Conservation (phyloP, 2,113 vertebrate species). For the Alethe castanea region DNA sequence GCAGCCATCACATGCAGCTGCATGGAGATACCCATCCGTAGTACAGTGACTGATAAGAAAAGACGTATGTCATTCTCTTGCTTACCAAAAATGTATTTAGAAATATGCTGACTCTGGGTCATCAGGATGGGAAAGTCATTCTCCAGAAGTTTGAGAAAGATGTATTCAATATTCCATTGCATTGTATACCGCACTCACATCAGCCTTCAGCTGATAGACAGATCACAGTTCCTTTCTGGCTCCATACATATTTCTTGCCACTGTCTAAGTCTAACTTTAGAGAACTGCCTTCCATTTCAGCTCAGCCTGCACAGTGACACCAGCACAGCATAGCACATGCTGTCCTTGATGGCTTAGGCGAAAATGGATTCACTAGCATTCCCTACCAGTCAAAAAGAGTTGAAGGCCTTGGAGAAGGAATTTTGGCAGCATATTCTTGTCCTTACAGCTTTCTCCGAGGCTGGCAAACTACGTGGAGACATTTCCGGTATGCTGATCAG, state of each 20-base stretch:
- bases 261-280: neutral
- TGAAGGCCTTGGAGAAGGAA: neutral
- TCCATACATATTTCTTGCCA: neutral
- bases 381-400: neutral
- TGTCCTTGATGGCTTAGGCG: neutral
- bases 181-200: neutral
- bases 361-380: neutral
- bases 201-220: neutral
- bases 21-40: neutral
- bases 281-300: neutral
- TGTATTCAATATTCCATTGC: neutral
- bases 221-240: neutral
- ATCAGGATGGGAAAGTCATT: neutral
- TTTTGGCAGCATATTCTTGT: neutral
- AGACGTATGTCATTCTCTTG: neutral
- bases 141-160: neutral
- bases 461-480: neutral
- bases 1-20: neutral
- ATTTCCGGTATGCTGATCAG: constrained; percentile 6
- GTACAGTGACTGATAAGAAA: neutral
- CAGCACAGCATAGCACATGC: neutral
- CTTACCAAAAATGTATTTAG: neutral
- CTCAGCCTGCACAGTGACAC: neutral
- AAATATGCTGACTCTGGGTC: neutral
- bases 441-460: neutral